Evolutionary conservation across 2,797 vertebrate species (phyloP), one percentile per base, ranked within the genome.

Genomic region (Rhinoraja longicauda): DNA sequence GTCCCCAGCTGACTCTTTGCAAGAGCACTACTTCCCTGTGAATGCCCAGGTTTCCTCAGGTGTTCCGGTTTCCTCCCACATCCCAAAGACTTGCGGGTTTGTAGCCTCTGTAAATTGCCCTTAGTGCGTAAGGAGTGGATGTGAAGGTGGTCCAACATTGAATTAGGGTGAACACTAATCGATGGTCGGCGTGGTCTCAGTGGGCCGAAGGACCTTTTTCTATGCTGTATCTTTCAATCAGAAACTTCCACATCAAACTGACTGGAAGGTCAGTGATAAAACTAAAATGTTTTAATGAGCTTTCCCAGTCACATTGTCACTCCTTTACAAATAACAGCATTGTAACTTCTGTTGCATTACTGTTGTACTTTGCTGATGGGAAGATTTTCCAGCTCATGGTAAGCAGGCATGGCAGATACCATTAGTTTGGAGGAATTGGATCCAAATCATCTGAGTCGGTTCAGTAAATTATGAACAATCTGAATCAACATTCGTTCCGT

Each of bases 401-500:
- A 53, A 24, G 75, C 26, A n/a, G 39, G 26, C 26, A 29, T n/a
- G 90, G 70, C 39, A 92, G 13, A 13, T 73, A 73, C 45, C 45
- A 92, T 73, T 45, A 53, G 24, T 73, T 15, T 73, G 21, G 70
- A 57, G 39, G 12, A n/a, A 53, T 19, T 57, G 29, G 75, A 75
- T 92, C 39, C 81, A 84, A 29, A 84, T 59, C 45, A 84, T 84
- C 81, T 84, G 81, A 59, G 62, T 84, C 57, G 9, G 70, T 36
- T 70, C 26, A 92, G 72, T 92, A 73, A 92, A 92, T 72, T 64
- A 75, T 53, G 39, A 92, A 72, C 70, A 57, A 73, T 53, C 24
- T 75, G 90, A 92, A 53, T 75, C 90, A 92, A 75, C 67, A 45
- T 29, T 75, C 26, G 92, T n/a, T 53, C 90, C 90, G 26, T 75